Base-by-base conservation (phyloP, 1,140 invertebrate species). In the Drosophila paulistorum region DNA sequence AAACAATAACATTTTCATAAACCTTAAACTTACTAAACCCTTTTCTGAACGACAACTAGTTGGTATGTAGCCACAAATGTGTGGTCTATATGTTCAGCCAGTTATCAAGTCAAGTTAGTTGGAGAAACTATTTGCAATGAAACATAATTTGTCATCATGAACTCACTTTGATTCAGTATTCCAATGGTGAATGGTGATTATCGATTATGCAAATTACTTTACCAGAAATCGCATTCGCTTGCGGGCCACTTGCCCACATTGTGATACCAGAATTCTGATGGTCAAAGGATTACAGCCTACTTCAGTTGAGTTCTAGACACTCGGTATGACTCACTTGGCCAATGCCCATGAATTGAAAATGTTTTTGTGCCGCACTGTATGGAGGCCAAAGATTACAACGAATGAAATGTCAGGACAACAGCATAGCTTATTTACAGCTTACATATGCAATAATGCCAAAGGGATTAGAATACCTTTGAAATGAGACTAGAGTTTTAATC, bases 141-240 rank as follows among this genome's bases (percentile, higher is more conserved):
- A 7, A 9, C 14, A 17, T 48, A 48, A 48, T 20, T 17, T 48
- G 14, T 48, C 14, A 48, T 17, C 7, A 48, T 17, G 14, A 17
- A 17, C 45, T 48, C 9, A 48, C 54, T 62, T 42, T 68, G 48
- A 45, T 30, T 6, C 42, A 14, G n/a, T 14, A 14, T 45, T 45
- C n/a, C n/a, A 2, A 1, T 45, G n/a, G 42, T 14, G 13, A 14
- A 7, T 14, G 42, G 55, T 64, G 70, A 84, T 77, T 85, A 85
- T 85, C 81, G 75, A 71, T 77, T 84, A 85, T 84, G 77, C 70
- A 78, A 85, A 85, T 68, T 48, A 14, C 45, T 14, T 48, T 9
- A 3, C 14, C 45, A 48, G 11, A 7, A 48, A 14, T 48, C 45
- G 9, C 45, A 48, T 48, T 14, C 45, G 20, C 45, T 48, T 48